Conservation (phyloP, 1,140 invertebrate genomes). For the Oryzaephilus surinamensis region DNA sequence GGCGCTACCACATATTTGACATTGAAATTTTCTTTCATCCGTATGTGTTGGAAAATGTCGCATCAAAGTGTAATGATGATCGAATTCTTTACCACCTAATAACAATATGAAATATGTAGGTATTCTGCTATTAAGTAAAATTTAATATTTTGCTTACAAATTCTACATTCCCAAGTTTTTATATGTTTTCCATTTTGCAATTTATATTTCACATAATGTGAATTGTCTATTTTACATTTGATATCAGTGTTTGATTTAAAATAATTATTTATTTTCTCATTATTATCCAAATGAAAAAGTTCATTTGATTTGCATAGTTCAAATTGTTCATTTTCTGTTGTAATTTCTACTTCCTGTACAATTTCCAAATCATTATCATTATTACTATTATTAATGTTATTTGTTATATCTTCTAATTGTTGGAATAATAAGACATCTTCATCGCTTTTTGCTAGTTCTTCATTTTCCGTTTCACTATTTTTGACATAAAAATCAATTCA, state of each 20-base stretch:
- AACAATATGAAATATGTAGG: constrained; percentile 6
- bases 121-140: constrained; percentile 5
- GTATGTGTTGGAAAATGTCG: constrained; percentile 75
- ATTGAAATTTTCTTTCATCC: constrained; percentile 73
- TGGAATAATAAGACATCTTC: constrained; percentile 6
- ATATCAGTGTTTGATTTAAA: too few relatives aligned
- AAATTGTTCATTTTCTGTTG: too few relatives aligned
- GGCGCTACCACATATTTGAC: constrained; percentile 58
- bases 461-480: background rate
- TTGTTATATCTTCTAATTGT: too few relatives aligned
- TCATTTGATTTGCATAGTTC: too few relatives aligned
- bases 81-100: constrained; percentile 55
- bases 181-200: constrained; percentile 46
- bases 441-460: background rate
- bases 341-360: too few relatives aligned
- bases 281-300: too few relatives aligned
- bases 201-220: too few relatives aligned
- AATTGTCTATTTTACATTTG: too few relatives aligned
- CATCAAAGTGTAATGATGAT: constrained; percentile 65
- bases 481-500: constrained; percentile 1
- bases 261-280: too few relatives aligned
- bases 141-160: constrained; percentile 41
- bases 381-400: too few relatives aligned
- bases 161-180: constrained; percentile 55
- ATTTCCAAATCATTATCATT: too few relatives aligned